A percentile compares a stretch with the other conserved stretches of the same genome.
Evolutionary conservation across 2,113 vertebrate species (phyloP).

Genomic region (Platanista minor): DNA sequence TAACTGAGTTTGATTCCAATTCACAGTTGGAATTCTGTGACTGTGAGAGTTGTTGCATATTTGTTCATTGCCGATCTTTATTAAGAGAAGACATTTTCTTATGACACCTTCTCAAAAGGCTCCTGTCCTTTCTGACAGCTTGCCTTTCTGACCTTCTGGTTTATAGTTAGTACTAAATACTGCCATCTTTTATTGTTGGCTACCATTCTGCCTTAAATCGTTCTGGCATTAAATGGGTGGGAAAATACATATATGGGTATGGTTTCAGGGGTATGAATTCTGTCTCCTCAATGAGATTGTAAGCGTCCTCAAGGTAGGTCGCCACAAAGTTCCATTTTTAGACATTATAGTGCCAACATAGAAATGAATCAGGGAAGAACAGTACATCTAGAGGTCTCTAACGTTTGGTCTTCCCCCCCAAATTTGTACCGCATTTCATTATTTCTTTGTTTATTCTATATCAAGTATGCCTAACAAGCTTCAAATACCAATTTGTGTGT

Average conservation of each 20-base stretch:
- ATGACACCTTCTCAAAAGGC: background rate
- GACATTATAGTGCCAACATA: background rate
- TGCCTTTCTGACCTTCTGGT: background rate
- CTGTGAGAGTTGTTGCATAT: background rate
- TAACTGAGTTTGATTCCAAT: background rate
- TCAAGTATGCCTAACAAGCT: background rate
- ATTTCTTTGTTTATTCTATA: slow-evolving; percentile 39
- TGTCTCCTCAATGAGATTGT: slow-evolving; percentile 1
- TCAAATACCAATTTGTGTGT: background rate
- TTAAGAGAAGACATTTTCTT: background rate
- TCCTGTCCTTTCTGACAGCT: background rate
- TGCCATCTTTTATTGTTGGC: background rate
- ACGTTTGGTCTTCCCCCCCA: background rate
- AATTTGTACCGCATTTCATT: background rate
- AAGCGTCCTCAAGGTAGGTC: background rate
- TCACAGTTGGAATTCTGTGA: background rate
- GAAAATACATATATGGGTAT: background rate
- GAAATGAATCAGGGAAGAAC: background rate
- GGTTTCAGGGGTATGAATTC: background rate
- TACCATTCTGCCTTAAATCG: background rate
- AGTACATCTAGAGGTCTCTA: background rate
- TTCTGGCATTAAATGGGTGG: background rate
- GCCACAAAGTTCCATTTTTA: background rate
- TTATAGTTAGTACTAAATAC: background rate
- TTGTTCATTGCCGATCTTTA: slow-evolving; percentile 12